Base-by-base conservation (phyloP, 2,113 vertebrate genomes). In the Phoxinus phoxinus region DNA sequence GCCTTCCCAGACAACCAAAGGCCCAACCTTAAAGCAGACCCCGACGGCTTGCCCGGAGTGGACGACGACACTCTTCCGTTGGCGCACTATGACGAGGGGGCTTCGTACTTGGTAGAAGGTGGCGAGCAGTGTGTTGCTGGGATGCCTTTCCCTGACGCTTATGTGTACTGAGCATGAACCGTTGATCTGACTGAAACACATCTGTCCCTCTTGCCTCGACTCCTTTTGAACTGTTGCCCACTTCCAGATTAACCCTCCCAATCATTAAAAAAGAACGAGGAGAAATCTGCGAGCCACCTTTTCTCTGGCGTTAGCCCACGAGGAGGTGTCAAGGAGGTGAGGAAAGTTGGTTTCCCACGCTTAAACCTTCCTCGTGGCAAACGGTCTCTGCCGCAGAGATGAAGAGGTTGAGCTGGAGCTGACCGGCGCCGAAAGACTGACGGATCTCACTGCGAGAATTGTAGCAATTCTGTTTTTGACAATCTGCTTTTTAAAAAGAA, bases 1-100 rank as follows among this genome's bases (percentile, higher is more conserved):
- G 97, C 97, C 65, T 99, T 99, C 89, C 97, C 98, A 0, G 98
- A 99, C 94, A 98, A 98, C 93, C 98, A 98, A 91, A 95, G 97
- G 88, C 97, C 97, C 2, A 97, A 95, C 93, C 94, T 99, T 92
- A 99, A 98, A 93, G 94, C 93, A 0, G 98, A 99, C 92, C 95
- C 95, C 0, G 97, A 98, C 88, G 71, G 92, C 87, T 86, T 95
- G 83, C 90, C 90, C 0, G 89, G 91, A 2, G 85, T 90, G 51
- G 97, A 99, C 35, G 97, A 98, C 2, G 97, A 99, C 89, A 97
- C 97, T 0, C 89, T 98, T 89, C 97, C 97, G 0, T 95, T 99
- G 89, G 96, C 96, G 0, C 98, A 98, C 92, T 99, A 97, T 0
- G 97, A 99, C 81, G 96, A 98, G 67, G 92, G 86, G 84, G 88